These are phyloP conservation scores for Chorisops tibialis DNA, from an alignment of 2,888 invertebrate genomes.

Conservation along the genomic window DNA sequence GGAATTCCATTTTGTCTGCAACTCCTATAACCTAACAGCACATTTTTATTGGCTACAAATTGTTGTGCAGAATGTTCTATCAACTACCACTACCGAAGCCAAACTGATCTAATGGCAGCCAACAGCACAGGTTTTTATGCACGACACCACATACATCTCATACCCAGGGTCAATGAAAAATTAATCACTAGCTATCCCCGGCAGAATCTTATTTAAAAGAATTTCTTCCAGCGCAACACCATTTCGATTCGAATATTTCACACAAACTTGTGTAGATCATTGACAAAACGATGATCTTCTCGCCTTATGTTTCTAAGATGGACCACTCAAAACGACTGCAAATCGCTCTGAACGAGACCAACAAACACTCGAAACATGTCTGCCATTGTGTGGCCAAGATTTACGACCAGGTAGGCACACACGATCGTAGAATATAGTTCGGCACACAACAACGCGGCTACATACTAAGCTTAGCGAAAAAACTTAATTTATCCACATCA, in stretches of 20 bases:
- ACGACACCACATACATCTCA: slow-evolving; percentile 3
- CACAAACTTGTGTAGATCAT: not conserved
- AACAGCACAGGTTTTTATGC: slow-evolving; percentile 29
- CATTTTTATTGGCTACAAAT: slow-evolving; percentile 8
- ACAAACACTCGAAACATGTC: too few relatives aligned
- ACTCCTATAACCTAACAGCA: slow-evolving; percentile 7
- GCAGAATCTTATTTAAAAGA: too few relatives aligned
- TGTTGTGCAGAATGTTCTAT: slow-evolving; percentile 23
- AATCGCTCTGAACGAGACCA: too few relatives aligned
- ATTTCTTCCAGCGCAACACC: not conserved
- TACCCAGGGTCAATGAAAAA: slow-evolving; percentile 28
- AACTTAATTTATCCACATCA: too few relatives aligned
- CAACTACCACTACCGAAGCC: slow-evolving; percentile 29
- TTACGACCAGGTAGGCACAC: too few relatives aligned
- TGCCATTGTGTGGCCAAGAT: too few relatives aligned
- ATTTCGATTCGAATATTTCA: not conserved
- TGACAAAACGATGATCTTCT: too few relatives aligned
- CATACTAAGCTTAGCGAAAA: too few relatives aligned
- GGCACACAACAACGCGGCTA: too few relatives aligned
- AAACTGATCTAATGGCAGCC: slow-evolving; percentile 30
- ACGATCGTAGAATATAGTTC: too few relatives aligned
- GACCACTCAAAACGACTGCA: too few relatives aligned
- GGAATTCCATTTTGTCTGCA: slow-evolving; percentile 7
- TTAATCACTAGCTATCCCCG: slow-evolving; percentile 25
- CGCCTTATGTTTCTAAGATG: too few relatives aligned